Evolutionary conservation across 2,888 invertebrate species (phyloP).

Genomic region (Gari tellinella): DNA sequence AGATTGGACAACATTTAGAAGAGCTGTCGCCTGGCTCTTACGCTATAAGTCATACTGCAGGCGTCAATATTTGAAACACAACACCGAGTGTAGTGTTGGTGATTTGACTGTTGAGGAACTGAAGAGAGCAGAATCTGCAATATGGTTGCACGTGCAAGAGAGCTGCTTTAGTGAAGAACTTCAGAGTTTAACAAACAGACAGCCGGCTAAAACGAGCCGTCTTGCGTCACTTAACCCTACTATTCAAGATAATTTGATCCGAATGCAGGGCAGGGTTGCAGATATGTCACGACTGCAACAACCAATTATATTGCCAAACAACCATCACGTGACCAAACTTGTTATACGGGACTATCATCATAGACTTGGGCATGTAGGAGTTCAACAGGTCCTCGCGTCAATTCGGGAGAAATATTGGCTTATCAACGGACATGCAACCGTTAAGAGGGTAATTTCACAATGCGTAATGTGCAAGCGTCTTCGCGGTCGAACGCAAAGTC

Average conservation of each 20-base stretch:
- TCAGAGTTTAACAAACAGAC: not conserved
- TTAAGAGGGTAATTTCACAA: constrained; percentile 11
- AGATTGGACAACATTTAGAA: constrained; percentile 21
- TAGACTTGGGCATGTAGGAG: constrained; percentile 13
- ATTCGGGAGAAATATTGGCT: constrained; percentile 26
- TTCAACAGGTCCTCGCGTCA: constrained; percentile 18
- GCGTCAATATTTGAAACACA: not conserved
- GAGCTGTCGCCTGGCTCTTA: constrained; percentile 26
- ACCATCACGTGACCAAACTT: constrained; percentile 22
- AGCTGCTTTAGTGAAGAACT: not conserved
- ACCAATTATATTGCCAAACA: constrained; percentile 27
- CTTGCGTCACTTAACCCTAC: not conserved
- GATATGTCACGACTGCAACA: not conserved
- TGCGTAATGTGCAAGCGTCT: constrained; percentile 18
- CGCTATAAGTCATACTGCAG: constrained; percentile 6
- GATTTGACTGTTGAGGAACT: not conserved
- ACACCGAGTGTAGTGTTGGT: not conserved
- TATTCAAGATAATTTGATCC: constrained; percentile 1
- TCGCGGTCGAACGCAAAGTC: not conserved
- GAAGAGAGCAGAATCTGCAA: constrained; percentile 5
- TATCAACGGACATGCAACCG: constrained; percentile 12
- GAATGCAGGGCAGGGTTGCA: not conserved
- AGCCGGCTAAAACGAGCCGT: not conserved
- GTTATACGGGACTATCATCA: constrained; percentile 21
- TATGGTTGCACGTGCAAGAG: constrained; percentile 2